Percentiles rank a stretch among this genome's conserved stretches.
Conservation (phyloP, 1,140 invertebrate genomes). For the Solenopsis fugax region DNA sequence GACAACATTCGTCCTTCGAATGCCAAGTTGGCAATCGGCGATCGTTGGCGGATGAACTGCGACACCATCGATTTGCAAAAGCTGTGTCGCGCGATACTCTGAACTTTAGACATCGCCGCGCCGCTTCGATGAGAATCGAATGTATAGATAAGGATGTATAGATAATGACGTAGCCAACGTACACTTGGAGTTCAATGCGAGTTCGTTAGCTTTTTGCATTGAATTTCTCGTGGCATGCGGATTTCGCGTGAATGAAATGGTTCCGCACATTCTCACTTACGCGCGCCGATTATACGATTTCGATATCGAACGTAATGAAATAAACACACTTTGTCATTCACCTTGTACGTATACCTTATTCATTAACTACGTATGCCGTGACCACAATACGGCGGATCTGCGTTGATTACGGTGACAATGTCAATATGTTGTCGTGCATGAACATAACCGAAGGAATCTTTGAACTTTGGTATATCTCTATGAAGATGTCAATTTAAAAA, state of each 20-base stretch:
- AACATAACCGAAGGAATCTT: neutral
- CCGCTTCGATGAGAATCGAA: neutral
- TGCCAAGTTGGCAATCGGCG: too few relatives aligned
- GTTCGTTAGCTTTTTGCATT: neutral
- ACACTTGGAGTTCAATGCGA: neutral
- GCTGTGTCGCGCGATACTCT: neutral
- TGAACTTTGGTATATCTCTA: neutral
- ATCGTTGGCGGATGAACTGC: too few relatives aligned
- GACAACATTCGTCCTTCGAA: neutral
- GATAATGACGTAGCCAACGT: neutral
- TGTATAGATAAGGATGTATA: constrained; percentile 43
- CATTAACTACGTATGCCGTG: neutral
- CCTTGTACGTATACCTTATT: neutral
- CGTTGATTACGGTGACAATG: neutral
- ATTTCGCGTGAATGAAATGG: neutral
- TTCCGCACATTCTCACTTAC: neutral
- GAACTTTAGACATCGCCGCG: neutral
- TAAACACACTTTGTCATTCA: neutral
- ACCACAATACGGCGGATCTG: neutral
- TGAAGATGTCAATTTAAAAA: neutral
- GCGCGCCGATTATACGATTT: neutral
- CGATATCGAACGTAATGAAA: neutral
- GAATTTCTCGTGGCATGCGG: neutral
- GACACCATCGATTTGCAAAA: too few relatives aligned
- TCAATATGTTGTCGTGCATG: neutral